Evolutionary conservation across 2,888 invertebrate genomes (phyloP).

Genomic region (Amiota communis): DNA sequence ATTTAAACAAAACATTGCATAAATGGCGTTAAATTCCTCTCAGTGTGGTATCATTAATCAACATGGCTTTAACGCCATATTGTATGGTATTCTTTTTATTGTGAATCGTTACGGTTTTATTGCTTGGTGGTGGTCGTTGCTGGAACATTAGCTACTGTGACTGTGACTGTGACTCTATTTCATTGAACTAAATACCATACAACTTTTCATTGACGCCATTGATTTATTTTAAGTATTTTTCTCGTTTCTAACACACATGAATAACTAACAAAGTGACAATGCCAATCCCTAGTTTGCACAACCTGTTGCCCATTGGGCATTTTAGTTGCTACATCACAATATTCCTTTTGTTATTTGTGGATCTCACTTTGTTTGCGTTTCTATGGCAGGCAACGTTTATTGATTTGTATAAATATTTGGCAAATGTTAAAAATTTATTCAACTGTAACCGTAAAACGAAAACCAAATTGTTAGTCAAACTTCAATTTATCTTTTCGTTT

Average conservation of each 20-base stretch:
- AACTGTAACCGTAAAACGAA: conserved; percentile 1
- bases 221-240: background rate
- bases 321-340: background rate
- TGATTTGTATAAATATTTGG: conserved; percentile 27
- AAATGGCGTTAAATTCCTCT: too few species aligned
- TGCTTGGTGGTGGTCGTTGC: background rate
- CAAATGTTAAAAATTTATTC: conserved; percentile 26
- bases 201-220: background rate
- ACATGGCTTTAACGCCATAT: too few species aligned
- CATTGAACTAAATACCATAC: background rate
- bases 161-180: background rate
- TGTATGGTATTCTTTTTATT: too few species aligned
- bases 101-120: background rate
- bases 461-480: too few species aligned
- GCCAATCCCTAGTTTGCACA: background rate
- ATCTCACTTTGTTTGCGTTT: conserved; percentile 1
- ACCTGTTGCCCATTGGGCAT: conserved; percentile 16
- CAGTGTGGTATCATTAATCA: too few species aligned
- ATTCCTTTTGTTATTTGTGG: conserved; percentile 4
- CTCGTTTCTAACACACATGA: background rate
- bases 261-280: background rate
- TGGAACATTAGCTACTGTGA: too few species aligned
- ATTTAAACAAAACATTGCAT: too few species aligned
- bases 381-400: conserved; percentile 26
- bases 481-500: too few species aligned